phyloP scores from a whole-genome alignment of 2,113 vertebrate species.

The Ancistrus triradiatus region DNA sequence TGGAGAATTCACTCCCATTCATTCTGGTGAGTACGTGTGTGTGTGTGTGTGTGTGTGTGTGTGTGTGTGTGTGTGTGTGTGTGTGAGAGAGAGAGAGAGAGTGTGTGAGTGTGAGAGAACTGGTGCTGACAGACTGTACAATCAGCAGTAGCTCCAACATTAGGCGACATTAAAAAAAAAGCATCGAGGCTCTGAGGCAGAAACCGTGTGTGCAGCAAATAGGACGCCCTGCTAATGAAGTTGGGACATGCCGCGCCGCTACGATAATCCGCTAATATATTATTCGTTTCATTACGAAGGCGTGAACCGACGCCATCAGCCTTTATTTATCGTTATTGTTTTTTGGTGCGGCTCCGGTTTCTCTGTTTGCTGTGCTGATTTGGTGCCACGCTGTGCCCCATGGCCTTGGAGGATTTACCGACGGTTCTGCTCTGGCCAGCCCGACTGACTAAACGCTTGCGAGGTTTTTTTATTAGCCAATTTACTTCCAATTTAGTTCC shows the following conservation, averaged over 20 bases:
- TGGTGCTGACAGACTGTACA: slow-evolving; percentile 20
- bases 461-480: too few relatives aligned
- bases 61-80: slow-evolving; percentile 24
- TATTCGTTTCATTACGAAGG: slow-evolving; percentile 13
- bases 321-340: not conserved
- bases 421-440: not conserved
- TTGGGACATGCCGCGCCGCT: not conserved
- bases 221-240: slow-evolving; percentile 1
- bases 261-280: slow-evolving; percentile 1
- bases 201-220: not conserved
- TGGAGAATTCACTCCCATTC: slow-evolving; percentile 11
- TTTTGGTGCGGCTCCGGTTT: too few relatives aligned
- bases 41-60: slow-evolving; percentile 28
- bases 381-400: too few relatives aligned
- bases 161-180: slow-evolving; percentile 20
- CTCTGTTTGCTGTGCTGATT: too few relatives aligned
- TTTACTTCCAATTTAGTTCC: too few relatives aligned
- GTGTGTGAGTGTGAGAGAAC: not conserved
- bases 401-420: not conserved
- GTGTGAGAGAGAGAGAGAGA: slow-evolving; percentile 24
- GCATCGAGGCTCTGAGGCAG: slow-evolving; percentile 20
- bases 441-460: not conserved
- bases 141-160: slow-evolving; percentile 15
- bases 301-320: not conserved
- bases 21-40: not conserved